Evolutionary conservation across 2,797 vertebrate species (phyloP).

Genomic region (Coreius guichenoti): DNA sequence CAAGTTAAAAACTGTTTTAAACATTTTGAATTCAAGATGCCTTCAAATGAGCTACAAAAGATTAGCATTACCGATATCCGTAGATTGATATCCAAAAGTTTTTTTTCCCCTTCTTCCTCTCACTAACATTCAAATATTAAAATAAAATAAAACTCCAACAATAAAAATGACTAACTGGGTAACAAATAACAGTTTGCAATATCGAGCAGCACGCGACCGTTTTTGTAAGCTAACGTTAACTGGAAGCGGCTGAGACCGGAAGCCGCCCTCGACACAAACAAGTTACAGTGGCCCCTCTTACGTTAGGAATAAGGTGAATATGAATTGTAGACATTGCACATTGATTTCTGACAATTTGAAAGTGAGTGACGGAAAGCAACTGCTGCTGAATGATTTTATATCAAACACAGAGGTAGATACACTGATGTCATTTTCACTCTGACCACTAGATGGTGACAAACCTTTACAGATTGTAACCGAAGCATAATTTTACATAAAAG

Average conservation of each 20-base stretch:
- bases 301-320: not conserved
- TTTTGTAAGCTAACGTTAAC: not conserved
- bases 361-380: not conserved
- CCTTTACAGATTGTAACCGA: not conserved
- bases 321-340: not conserved
- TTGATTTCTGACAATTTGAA: not conserved
- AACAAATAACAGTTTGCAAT: not conserved
- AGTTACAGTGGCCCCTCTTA: not conserved
- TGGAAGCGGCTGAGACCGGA: not conserved
- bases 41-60: not conserved
- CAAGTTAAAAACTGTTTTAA: no score
- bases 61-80: not conserved
- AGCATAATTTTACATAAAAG: not conserved
- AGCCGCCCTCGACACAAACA: not conserved
- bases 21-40: not conserved
- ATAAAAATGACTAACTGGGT: not conserved
- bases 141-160: not conserved
- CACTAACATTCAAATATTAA: not conserved
- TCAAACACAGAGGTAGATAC: not conserved
- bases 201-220: not conserved
- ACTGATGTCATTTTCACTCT: not conserved
- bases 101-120: not conserved
- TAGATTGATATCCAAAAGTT: not conserved
- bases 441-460: conserved; percentile 33
- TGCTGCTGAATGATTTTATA: not conserved